Conservation (phyloP, 1,140 invertebrate genomes). For the Liolophura sinensis region DNA sequence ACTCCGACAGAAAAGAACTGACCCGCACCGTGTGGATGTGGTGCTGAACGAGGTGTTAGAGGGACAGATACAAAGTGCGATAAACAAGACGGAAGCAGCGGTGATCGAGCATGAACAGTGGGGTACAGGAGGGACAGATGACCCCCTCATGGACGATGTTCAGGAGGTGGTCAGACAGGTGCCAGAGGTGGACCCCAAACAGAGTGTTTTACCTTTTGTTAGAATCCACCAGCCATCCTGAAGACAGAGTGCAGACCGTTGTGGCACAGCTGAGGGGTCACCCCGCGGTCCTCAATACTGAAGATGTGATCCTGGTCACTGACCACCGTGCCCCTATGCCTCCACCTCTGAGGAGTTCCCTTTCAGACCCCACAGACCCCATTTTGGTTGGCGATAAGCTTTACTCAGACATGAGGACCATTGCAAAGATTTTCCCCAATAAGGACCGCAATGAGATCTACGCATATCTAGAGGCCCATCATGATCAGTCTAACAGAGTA, state of each 20-base stretch:
- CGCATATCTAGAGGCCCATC: conserved; percentile 49
- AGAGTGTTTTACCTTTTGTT: conserved; percentile 23
- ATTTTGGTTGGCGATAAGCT: conserved; percentile 34
- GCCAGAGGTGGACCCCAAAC: conserved; percentile 17
- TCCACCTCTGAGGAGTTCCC: conserved; percentile 12
- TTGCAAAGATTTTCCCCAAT: conserved; percentile 46
- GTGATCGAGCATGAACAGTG: conserved; percentile 12
- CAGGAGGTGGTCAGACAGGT: conserved; percentile 14
- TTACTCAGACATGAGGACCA: conserved; percentile 40
- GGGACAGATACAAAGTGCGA: conserved; percentile 8
- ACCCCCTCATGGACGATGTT: conserved; percentile 9
- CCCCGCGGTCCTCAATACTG: not conserved
- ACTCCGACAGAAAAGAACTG: conserved; percentile 26
- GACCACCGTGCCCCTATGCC: not conserved
- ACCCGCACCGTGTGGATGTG: conserved; percentile 40
- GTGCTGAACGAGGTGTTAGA: conserved; percentile 35
- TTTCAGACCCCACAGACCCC: conserved; percentile 25
- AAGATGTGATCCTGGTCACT: no score
- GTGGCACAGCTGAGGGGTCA: conserved; percentile 13
- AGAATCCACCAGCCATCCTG: conserved; percentile 2
- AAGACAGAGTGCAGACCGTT: conserved; percentile 10
- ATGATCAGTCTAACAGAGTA: conserved; percentile 42
- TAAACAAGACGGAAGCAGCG: conserved; percentile 23
- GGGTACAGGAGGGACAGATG: not conserved
- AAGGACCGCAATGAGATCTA: conserved; percentile 50